Conservation (phyloP, 2,888 invertebrate species). For the Caenorhabditis angaria region DNA sequence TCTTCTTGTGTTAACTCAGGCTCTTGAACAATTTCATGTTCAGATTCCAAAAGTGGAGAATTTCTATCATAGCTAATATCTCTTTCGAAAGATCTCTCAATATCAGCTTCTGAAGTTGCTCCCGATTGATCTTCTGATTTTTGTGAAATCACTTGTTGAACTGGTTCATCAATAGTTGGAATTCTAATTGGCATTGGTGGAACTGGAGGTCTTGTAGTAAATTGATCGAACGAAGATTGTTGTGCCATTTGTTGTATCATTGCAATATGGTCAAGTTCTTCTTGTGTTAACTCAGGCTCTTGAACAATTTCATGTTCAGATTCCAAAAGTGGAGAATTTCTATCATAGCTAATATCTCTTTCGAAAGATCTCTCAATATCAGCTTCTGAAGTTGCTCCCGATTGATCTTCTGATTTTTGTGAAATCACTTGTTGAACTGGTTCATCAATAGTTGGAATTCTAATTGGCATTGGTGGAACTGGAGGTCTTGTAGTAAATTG, state of each 20-base stretch:
- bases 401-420: conserved; percentile 9
- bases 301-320: conserved; percentile 1
- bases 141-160: background rate
- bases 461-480: conserved; percentile 6
- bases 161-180: background rate
- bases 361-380: conserved; percentile 15
- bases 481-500: background rate
- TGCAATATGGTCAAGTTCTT: conserved; percentile 17
- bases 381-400: conserved; percentile 12
- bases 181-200: conserved; percentile 1
- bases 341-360: conserved; percentile 5
- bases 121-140: conserved; percentile 25
- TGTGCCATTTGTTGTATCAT: conserved; percentile 9
- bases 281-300: conserved; percentile 8
- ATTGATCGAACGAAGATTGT: conserved; percentile 1
- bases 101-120: conserved; percentile 45
- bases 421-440: background rate
- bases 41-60: conserved; percentile 26
- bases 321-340: conserved; percentile 30
- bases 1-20: conserved; percentile 44
- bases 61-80: conserved; percentile 18
- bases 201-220: background rate
- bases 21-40: conserved; percentile 8
- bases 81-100: conserved; percentile 12
- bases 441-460: conserved; percentile 12